Evolutionary conservation across 2,113 vertebrate species (phyloP).

Genomic region (Myotis davidii): DNA sequence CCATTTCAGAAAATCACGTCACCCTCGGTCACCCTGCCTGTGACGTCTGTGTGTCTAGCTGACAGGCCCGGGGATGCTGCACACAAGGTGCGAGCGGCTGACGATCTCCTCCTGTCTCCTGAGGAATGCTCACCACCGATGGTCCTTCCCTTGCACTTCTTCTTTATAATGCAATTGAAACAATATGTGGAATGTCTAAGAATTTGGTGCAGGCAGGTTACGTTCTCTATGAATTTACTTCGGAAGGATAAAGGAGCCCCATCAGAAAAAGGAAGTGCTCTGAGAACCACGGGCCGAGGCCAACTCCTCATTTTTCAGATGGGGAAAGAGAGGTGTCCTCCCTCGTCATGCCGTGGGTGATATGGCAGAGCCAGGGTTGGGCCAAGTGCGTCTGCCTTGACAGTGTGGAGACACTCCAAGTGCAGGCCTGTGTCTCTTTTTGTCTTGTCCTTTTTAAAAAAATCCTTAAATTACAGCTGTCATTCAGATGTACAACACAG

Average conservation of each 20-base stretch:
- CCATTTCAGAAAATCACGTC: slow-evolving; percentile 42
- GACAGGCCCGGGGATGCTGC: background rate
- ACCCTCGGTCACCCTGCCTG: background rate
- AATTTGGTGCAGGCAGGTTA: background rate
- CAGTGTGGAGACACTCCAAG: background rate
- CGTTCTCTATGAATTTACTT: background rate
- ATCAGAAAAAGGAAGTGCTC: background rate
- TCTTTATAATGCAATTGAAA: background rate
- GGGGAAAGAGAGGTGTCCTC: background rate
- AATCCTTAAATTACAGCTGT: background rate
- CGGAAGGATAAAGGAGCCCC: background rate
- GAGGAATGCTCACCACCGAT: background rate
- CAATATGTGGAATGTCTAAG: background rate
- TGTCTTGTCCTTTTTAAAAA: background rate
- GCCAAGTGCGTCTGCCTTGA: background rate
- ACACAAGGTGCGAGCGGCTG: background rate
- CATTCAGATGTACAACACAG: background rate
- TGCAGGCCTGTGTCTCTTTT: background rate
- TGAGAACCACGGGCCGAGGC: background rate
- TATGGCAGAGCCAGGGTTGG: background rate
- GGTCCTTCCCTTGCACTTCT: background rate
- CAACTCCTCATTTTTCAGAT: background rate
- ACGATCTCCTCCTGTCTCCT: background rate
- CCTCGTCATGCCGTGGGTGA: background rate
- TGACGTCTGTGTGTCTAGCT: background rate